A percentile compares a stretch with the other conserved stretches of the same genome.
Evolutionary conservation across 1,140 invertebrate genomes (phyloP).

Genomic region (Pararge aegeria): DNA sequence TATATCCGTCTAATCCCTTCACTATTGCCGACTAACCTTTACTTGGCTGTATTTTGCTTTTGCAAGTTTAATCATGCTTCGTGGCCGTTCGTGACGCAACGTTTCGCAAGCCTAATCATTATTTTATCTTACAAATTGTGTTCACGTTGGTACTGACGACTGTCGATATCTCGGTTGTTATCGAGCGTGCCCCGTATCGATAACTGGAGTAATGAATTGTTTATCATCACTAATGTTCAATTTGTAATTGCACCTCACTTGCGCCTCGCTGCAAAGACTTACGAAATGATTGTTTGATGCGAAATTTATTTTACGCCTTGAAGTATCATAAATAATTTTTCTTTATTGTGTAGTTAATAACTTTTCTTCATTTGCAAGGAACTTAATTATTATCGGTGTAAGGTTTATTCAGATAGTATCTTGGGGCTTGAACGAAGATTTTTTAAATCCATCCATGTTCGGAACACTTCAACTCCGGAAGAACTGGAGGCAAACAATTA

Average conservation of each 20-base stretch:
- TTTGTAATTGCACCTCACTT: slow-evolving; percentile 5
- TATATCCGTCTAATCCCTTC: slow-evolving; percentile 33
- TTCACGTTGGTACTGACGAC: slow-evolving; percentile 53
- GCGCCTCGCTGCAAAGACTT: slow-evolving; percentile 1
- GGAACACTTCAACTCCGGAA: too few species aligned
- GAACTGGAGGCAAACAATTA: too few species aligned
- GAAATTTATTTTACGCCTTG: neutral
- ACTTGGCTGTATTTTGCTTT: slow-evolving; percentile 73
- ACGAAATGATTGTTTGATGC: slow-evolving; percentile 5
- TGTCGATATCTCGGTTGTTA: slow-evolving; percentile 44
- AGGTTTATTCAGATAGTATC: too few species aligned
- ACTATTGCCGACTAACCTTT: slow-evolving; percentile 71
- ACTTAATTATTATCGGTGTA: too few species aligned
- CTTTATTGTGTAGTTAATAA: too few species aligned
- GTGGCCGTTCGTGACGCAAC: slow-evolving; percentile 70
- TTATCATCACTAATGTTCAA: slow-evolving; percentile 18
- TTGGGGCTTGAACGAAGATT: too few species aligned
- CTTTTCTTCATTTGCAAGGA: too few species aligned
- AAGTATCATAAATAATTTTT: neutral
- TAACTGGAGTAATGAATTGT: slow-evolving; percentile 17
- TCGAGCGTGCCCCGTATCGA: slow-evolving; percentile 16
- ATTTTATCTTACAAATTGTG: slow-evolving; percentile 78
- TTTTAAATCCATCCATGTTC: too few species aligned
- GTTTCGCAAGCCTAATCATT: slow-evolving; percentile 76
- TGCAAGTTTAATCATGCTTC: slow-evolving; percentile 77